These are phyloP conservation scores for Planiliza haematocheilus DNA, from an alignment of 2,113 vertebrate genomes.

Conservation along the genomic window DNA sequence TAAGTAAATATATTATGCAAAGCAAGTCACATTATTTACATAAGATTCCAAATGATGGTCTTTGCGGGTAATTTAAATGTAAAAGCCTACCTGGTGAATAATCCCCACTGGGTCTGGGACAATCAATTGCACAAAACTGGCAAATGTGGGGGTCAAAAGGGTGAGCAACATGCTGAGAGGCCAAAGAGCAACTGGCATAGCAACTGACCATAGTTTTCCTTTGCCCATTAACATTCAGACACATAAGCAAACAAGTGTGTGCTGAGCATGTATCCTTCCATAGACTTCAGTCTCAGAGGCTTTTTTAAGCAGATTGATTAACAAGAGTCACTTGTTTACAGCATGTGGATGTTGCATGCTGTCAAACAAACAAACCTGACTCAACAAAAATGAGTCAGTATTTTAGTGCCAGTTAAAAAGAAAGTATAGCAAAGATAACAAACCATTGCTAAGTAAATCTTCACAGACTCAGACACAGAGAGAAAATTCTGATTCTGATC, in stretches of 20 bases:
- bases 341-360: not conserved
- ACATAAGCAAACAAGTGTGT: not conserved
- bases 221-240: not conserved
- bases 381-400: conserved; percentile 56
- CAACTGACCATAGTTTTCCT: not conserved
- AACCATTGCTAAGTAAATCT: not conserved
- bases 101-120: too few species aligned
- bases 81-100: too few species aligned
- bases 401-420: conserved; percentile 1
- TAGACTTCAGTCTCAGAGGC: conserved; percentile 1
- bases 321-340: conserved; percentile 16
- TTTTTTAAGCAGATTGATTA: not conserved
- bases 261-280: not conserved
- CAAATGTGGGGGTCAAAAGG: conserved; percentile 9
- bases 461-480: too few species aligned
- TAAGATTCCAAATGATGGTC: not conserved
- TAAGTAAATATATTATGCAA: not conserved
- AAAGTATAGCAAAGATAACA: not conserved
- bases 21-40: not conserved
- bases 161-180: not conserved
- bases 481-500: not conserved
- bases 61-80: too few species aligned
- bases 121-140: not conserved
- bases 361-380: conserved; percentile 21
- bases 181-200: not conserved